Percentiles rank a stretch among this genome's conserved stretches.
These are phyloP conservation scores for Ophioderma brevispina DNA, from an alignment of 35 echinoderm and acorn worm species.

Conservation along the genomic window DNA sequence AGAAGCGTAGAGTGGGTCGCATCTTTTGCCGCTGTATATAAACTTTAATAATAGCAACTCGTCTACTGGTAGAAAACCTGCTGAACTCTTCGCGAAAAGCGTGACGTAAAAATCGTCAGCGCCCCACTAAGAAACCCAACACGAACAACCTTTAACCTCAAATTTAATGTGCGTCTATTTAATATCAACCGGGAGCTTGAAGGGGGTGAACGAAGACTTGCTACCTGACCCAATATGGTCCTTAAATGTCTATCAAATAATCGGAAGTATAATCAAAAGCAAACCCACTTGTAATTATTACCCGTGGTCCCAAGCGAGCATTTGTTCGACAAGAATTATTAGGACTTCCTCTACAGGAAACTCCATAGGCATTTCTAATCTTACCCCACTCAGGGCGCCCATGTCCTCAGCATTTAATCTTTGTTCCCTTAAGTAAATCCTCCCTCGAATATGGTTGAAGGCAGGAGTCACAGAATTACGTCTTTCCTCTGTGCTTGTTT, in stretches of 20 bases:
- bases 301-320: too few relatives aligned
- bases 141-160: background rate
- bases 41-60: background rate
- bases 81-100: background rate
- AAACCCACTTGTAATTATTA: too few relatives aligned
- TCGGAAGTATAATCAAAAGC: too few relatives aligned
- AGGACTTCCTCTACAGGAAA: too few relatives aligned
- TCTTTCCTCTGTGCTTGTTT: too few relatives aligned
- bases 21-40: background rate
- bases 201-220: background rate
- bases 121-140: background rate
- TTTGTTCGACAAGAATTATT: too few relatives aligned
- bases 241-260: background rate
- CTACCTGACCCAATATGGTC: conserved; percentile 2
- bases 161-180: background rate
- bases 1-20: background rate
- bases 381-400: too few relatives aligned
- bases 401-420: too few relatives aligned
- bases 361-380: too few relatives aligned
- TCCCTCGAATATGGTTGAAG: too few relatives aligned
- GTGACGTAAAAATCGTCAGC: background rate
- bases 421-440: too few relatives aligned
- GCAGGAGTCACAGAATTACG: too few relatives aligned
- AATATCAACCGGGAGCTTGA: background rate
- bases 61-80: background rate